phyloP scores from a whole-genome alignment of 2,113 vertebrate genomes.

The Myrmecophaga tridactyla region DNA sequence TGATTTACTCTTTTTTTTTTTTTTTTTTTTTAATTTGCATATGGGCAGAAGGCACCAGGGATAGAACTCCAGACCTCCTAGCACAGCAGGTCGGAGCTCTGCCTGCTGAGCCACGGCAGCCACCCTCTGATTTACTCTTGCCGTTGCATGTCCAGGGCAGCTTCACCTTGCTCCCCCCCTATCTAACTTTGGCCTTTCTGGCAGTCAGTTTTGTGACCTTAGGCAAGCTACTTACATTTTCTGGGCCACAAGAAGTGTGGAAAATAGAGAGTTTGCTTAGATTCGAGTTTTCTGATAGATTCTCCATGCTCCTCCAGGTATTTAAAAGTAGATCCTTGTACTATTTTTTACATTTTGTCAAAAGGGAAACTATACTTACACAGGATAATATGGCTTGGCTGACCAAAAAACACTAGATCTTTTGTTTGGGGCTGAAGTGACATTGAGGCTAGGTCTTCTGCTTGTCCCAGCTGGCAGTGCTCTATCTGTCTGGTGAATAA shows the following conservation, averaged over 20 bases:
- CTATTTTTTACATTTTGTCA: conserved; percentile 29
- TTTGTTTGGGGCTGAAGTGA: not conserved
- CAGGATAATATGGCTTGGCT: not conserved
- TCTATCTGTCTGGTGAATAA: conserved; percentile 59
- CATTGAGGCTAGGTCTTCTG: not conserved
- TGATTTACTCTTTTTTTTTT: not conserved
- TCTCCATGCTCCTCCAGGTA: conserved; percentile 11
- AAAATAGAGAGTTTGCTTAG: not conserved
- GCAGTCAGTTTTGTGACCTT: not conserved
- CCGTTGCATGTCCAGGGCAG: not conserved
- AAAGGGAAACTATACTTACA: conserved; percentile 7
- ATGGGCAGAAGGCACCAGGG: too few relatives aligned
- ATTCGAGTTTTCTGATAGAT: conserved; percentile 1
- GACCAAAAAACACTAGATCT: not conserved
- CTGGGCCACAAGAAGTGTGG: not conserved
- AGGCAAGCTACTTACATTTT: not conserved
- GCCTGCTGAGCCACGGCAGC: too few relatives aligned
- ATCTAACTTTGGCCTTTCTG: not conserved
- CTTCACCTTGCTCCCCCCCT: not conserved
- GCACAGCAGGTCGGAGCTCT: too few relatives aligned
- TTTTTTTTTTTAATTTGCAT: too few relatives aligned
- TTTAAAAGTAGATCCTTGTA: conserved; percentile 17
- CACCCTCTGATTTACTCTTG: not conserved
- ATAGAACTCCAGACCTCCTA: too few relatives aligned
- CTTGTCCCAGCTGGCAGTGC: not conserved